Conservation (phyloP, 2,113 vertebrate species). For the Bagarius yarrelli region DNA sequence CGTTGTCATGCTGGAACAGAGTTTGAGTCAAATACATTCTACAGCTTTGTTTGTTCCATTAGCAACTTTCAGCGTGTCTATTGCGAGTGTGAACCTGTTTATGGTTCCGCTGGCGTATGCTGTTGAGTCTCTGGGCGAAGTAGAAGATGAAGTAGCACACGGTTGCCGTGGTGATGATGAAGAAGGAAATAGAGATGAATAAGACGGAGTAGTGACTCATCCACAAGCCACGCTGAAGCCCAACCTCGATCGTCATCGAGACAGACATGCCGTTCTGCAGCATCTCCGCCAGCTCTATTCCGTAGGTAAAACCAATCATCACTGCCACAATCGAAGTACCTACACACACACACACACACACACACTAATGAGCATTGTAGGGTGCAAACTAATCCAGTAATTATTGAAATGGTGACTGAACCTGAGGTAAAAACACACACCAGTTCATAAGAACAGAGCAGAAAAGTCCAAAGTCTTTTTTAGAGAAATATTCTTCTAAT, state of each 20-base stretch:
- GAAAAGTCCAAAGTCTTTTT: too few species aligned
- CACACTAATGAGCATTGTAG: not conserved
- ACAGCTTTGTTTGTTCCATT: too few species aligned
- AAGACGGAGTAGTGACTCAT: conserved; percentile 84
- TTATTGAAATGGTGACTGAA: not conserved
- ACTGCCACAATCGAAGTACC: conserved; percentile 80
- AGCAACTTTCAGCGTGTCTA: not conserved
- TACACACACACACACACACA: conserved; percentile 56
- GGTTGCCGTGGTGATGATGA: conserved; percentile 81
- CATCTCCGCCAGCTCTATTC: conserved; percentile 70
- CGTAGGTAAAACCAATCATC: conserved; percentile 80
- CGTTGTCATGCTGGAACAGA: too few species aligned
- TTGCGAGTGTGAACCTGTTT: conserved; percentile 69
- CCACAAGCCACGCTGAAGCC: conserved; percentile 75
- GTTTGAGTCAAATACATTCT: too few species aligned
- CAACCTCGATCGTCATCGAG: conserved; percentile 81
- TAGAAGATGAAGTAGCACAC: conserved; percentile 85
- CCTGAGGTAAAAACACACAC: not conserved
- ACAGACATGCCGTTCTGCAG: conserved; percentile 69
- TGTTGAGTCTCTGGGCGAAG: conserved; percentile 76
- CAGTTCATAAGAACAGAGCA: not conserved
- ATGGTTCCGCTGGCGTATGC: conserved; percentile 72
- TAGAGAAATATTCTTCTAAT: too few species aligned
- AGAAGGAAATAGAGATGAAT: conserved; percentile 82
- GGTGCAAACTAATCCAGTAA: not conserved